Evolutionary conservation across 37 sponge, comb jelly and placozoan species (phyloP), one percentile per base, ranked within the genome.

Genomic region (Haliclona indistincta): DNA sequence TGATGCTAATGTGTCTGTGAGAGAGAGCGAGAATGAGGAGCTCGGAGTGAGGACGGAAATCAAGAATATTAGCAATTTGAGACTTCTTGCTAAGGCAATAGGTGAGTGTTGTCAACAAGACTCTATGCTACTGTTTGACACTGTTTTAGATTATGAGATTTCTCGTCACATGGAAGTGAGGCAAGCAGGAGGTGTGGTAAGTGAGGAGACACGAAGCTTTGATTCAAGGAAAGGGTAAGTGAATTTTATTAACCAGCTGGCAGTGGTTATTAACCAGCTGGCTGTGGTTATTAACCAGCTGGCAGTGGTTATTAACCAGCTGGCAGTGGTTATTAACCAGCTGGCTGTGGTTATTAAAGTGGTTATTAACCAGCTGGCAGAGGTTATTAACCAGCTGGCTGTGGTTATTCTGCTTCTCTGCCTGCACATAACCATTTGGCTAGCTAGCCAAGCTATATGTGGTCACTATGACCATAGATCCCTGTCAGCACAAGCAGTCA

Each of bases 1-100:
- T 53, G 89, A 88, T 54, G 89, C 89, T 37, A 88, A 88, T 63
- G 68, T 88, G 22, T 88, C 89, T 4, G 75, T 88, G 38, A 38
- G 49, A 34, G 63, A 38, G n/a, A 3, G 26, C 23, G 79, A 56
- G 10, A 44, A 43, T 3, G 54, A 56, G 7, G n/a, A 36, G 35
- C 25, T 77, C 20, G 84, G 84, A 26, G 70, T 53, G 29, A 62
- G 74, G 35, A 68, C 84, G 8, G 89, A 88, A 53, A 66, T 88
- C 33, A 88, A 88, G 68, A 88, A 88, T 62, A 69, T 88, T 29
- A 65, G 56, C 26, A 67, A 74, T 2, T 15, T 68, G 25, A 78
- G 53, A 28, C 68, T 70, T 37, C 49, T 88, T 26, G 34, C 35
- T 1, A 85, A 82, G 71, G 89, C 89, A 15, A 68, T 86, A 22